Conservation (phyloP, 2,113 vertebrate genomes). For the Oncorhynchus mykiss region DNA sequence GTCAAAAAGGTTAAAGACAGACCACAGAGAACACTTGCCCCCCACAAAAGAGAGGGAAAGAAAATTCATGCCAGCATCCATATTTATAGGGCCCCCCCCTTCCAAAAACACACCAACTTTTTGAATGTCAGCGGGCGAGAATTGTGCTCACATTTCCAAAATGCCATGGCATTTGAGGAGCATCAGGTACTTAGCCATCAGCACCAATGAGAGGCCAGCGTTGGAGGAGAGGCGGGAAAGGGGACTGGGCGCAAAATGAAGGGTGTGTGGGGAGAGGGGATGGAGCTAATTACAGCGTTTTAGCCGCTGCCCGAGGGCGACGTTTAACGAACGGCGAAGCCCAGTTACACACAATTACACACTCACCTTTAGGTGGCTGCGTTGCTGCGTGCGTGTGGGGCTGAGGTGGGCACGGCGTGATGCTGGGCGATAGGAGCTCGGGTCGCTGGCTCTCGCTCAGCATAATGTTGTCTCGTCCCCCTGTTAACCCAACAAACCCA, state of each 20-base stretch:
- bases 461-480: conserved; percentile 79
- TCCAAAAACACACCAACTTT: conserved; percentile 69
- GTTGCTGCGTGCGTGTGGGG: conserved; percentile 49
- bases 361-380: conserved; percentile 68
- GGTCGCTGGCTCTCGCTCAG: conserved; percentile 75
- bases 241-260: conserved; percentile 56
- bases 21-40: conserved; percentile 37
- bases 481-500: conserved; percentile 62
- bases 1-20: conserved; percentile 77
- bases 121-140: conserved; percentile 79
- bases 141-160: conserved; percentile 79
- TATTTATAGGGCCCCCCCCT: conserved; percentile 66
- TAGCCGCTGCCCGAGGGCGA: conserved; percentile 37
- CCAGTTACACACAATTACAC: conserved; percentile 55
- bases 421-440: conserved; percentile 59
- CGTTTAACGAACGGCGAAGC: conserved; percentile 43
- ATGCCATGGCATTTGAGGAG: conserved; percentile 82
- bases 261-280: conserved; percentile 14
- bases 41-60: conserved; percentile 40
- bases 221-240: conserved; percentile 54
- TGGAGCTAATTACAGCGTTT: conserved; percentile 61
- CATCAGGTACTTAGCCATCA: conserved; percentile 51
- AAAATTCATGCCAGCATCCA: conserved; percentile 68
- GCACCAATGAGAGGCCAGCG: conserved; percentile 64
- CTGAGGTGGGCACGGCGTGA: conserved; percentile 57